Evolutionary conservation across 2,797 vertebrate species (phyloP).

Genomic region (Anguilla megastoma): DNA sequence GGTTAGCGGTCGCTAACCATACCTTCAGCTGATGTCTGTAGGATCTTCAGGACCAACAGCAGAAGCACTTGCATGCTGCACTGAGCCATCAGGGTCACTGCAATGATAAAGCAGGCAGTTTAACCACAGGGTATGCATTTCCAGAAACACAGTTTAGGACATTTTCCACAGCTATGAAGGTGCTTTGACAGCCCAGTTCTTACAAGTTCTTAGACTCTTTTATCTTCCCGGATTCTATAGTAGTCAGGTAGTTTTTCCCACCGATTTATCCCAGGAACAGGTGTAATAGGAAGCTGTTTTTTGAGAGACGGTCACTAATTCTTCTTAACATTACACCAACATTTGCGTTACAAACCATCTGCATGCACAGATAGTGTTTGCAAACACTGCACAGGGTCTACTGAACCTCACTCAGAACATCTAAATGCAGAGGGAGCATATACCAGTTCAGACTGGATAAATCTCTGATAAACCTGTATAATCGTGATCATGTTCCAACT

Average conservation of each 20-base stretch:
- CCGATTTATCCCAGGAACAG: not conserved
- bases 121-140: not conserved
- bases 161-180: no score
- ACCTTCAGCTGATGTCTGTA: slow-evolving; percentile 67
- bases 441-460: no score
- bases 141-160: not conserved
- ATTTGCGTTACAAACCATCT: not conserved
- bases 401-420: not conserved
- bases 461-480: not conserved
- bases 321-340: not conserved
- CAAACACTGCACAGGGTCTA: not conserved
- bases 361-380: not conserved
- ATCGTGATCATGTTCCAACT: not conserved
- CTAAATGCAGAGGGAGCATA: not conserved
- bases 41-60: slow-evolving; percentile 67
- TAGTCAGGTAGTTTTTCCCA: not conserved
- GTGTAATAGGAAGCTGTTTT: not conserved
- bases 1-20: slow-evolving; percentile 45
- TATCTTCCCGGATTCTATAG: no score
- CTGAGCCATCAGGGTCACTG: slow-evolving; percentile 74
- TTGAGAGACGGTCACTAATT: not conserved
- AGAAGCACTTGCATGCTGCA: slow-evolving; percentile 66
- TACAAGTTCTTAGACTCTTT: no score
- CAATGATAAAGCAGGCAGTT: slow-evolving; percentile 55
- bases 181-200: no score